Conservation (phyloP, 2,797 vertebrate genomes). For the Poecilia wingei region DNA sequence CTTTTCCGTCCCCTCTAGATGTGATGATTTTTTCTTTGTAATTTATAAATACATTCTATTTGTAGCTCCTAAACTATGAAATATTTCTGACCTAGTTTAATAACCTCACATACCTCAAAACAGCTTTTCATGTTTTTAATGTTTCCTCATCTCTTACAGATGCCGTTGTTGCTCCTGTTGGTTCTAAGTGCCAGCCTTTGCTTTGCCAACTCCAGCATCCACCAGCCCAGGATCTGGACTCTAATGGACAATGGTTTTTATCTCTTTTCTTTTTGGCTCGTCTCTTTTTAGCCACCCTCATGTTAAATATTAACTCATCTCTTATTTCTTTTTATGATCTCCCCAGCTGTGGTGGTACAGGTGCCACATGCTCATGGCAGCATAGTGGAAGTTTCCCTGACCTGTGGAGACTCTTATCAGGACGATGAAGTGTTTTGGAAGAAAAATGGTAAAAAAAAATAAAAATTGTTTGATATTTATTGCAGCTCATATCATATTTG, state of each 20-base stretch:
- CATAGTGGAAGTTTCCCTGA: slow-evolving; percentile 50
- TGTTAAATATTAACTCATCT: neutral
- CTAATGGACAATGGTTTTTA: slow-evolving; percentile 67
- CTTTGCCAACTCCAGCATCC: slow-evolving; percentile 5
- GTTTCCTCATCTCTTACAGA: slow-evolving; percentile 48
- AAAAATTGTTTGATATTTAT: neutral
- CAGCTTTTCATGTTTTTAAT: neutral
- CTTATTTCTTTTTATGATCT: slow-evolving; percentile 5
- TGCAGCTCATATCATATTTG: neutral
- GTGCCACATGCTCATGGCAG: slow-evolving; percentile 29
- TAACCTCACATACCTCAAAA: neutral
- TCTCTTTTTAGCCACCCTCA: neutral
- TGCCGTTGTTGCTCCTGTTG: slow-evolving; percentile 45
- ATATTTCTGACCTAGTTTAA: neutral
- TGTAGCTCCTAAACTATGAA: neutral
- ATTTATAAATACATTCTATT: neutral
- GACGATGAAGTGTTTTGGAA: slow-evolving; percentile 70
- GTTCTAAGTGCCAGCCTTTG: slow-evolving; percentile 33
- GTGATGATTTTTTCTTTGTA: neutral
- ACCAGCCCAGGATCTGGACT: slow-evolving; percentile 18
- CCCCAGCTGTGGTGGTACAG: slow-evolving; percentile 74
- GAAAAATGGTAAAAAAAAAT: slow-evolving; percentile 62
- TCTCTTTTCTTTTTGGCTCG: neutral
- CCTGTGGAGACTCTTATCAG: slow-evolving; percentile 68
- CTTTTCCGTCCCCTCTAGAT: neutral